Base-by-base conservation (phyloP, 37 sponge, comb jelly and placozoan genomes). In the Oscarella lobularis region DNA sequence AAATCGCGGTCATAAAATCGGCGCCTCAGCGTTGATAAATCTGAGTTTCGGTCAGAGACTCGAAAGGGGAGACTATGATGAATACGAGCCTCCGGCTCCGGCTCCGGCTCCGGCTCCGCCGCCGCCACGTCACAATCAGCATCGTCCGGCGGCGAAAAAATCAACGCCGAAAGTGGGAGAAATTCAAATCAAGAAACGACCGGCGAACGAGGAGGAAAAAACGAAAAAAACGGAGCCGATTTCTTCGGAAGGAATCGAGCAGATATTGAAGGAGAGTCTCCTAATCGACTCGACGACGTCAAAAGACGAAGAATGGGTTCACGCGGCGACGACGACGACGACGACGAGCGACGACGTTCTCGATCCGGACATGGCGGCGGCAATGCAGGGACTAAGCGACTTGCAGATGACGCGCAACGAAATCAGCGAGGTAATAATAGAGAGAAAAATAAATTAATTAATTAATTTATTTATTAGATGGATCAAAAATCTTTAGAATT, bases 1-100 rank as follows among this genome's bases (percentile, higher is more conserved):
- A n/a, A n/a, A n/a, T n/a, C 60, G 84, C 72, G 93, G 84, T 35
- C 91, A 95, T 76, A 76, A 76, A 3, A 77, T 91, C 48, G 82
- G 80, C 1, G 55, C 92, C 38, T 83, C 82, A 37, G 83, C 84
- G 32, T 83, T 95, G 39, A 65, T 95, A 65, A 91, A 91, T 75
- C 40, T 95, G 71, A 81, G 89, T 0, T 72, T 86, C 65, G 91
- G 96, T 3, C 85, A 67, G 69, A 36, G 86, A 60, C 78, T 81
- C 14, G 37, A 80, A 30, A 40, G 74, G 4, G 4, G 67, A 65
- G 31, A n/a, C 31, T 30, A 34, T 38, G 31, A 33, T 40, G 9
- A 14, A 30, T 30, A 5, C 3, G 14, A n/a, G 33, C 3, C 38
- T 38, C 20, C 65, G 60, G 38, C 2, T 3, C 37, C 33, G 0